These are phyloP conservation scores for Brienomyrus longianalis DNA, from an alignment of 2,113 vertebrate species.

Conservation along the genomic window DNA sequence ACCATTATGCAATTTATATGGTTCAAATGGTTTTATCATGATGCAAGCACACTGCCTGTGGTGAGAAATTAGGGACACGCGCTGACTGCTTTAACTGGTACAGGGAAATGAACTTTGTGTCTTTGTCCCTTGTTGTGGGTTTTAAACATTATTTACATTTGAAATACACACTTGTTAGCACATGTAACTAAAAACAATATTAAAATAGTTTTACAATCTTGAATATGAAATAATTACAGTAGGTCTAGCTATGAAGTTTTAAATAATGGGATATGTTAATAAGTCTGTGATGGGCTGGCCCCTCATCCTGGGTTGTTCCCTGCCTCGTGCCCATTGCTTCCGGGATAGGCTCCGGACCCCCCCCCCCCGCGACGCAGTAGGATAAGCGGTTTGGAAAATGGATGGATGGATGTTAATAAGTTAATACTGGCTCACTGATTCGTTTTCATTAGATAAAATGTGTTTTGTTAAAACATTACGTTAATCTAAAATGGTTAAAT, in stretches of 20 bases:
- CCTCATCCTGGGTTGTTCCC: too few relatives aligned
- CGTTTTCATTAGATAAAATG: background rate
- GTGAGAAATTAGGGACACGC: background rate
- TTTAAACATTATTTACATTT: background rate
- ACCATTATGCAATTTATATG: background rate
- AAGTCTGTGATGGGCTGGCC: too few relatives aligned
- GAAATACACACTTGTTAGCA: background rate
- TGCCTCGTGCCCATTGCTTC: too few relatives aligned
- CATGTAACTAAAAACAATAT: background rate
- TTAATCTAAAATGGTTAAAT: background rate
- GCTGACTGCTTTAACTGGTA: background rate
- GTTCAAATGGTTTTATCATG: background rate
- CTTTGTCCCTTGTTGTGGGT: background rate
- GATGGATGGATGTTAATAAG: background rate
- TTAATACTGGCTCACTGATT: background rate
- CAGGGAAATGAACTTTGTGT: background rate
- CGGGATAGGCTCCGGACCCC: too few relatives aligned
- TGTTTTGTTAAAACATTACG: background rate
- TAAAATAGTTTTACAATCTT: background rate
- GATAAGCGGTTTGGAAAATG: too few relatives aligned
- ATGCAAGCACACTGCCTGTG: background rate
- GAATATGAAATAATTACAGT: background rate
- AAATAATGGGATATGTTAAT: background rate
- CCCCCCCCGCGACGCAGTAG: too few relatives aligned
- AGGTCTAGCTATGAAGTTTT: background rate